phyloP scores from a whole-genome alignment of 1,140 invertebrate species.

The Conus ventricosus region DNA sequence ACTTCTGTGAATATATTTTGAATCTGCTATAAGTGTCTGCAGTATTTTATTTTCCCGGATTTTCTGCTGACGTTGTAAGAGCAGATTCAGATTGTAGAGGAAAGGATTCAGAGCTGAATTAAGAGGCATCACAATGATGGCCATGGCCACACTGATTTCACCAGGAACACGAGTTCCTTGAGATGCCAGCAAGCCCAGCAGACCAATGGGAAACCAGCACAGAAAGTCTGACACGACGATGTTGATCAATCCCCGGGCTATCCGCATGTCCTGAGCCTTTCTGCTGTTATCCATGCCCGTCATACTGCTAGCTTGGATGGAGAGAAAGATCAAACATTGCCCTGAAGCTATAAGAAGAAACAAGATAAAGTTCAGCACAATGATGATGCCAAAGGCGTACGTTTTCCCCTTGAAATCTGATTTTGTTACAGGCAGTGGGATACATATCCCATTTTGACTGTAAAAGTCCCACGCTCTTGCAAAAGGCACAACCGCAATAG shows the following conservation, averaged over 20 bases:
- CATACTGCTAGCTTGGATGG: constrained; percentile 34
- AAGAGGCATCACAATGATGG: constrained; percentile 33
- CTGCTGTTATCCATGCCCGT: constrained; percentile 20
- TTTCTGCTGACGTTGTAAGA: not conserved
- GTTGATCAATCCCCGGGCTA: constrained; percentile 44
- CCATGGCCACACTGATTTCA: not conserved
- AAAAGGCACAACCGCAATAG: constrained; percentile 42
- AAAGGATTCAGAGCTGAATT: constrained; percentile 40
- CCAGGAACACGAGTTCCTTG: not conserved
- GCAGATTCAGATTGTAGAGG: constrained; percentile 29
- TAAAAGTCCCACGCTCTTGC: constrained; percentile 51
- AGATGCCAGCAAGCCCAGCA: constrained; percentile 47
- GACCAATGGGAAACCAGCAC: constrained; percentile 53
- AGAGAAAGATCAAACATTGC: constrained; percentile 46
- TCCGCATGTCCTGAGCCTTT: constrained; percentile 29
- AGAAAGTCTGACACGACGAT: constrained; percentile 48
- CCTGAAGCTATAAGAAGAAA: constrained; percentile 49
- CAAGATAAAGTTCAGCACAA: constrained; percentile 47
- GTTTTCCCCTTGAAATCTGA: constrained; percentile 40
- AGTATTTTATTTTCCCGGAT: too few relatives aligned
- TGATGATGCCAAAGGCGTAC: constrained; percentile 48
- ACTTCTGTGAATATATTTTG: too few relatives aligned
- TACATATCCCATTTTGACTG: constrained; percentile 47
- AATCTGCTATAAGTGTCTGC: too few relatives aligned
- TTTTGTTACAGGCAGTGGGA: constrained; percentile 49